Percentiles rank a stretch among this genome's conserved stretches.
Conservation (phyloP, 2,888 invertebrate genomes). For the Drosophila aldrichi region DNA sequence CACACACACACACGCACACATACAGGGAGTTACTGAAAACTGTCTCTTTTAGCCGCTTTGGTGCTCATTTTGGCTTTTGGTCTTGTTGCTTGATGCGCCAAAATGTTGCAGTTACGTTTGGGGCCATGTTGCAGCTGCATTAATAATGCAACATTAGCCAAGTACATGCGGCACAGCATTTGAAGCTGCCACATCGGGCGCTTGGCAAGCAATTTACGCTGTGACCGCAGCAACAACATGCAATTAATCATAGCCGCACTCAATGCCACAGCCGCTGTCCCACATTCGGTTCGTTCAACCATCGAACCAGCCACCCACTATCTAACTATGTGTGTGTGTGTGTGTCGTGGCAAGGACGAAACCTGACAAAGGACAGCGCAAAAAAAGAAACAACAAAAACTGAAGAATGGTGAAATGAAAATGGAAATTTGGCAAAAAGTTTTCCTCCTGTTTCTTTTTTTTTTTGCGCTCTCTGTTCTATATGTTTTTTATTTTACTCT, state of each 20-base stretch:
- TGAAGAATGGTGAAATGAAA: neutral
- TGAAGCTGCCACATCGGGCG: constrained; percentile 53
- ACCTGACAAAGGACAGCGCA: constrained; percentile 30
- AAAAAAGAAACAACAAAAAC: neutral
- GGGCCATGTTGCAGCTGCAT: constrained; percentile 62
- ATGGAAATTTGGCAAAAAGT: constrained; percentile 22
- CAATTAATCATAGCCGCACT: constrained; percentile 67
- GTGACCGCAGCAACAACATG: constrained; percentile 65
- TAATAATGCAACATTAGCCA: constrained; percentile 72
- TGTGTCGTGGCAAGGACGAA: constrained; percentile 41
- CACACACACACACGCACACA: neutral
- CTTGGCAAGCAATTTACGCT: constrained; percentile 64
- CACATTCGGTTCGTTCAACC: constrained; percentile 39
- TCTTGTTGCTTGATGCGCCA: constrained; percentile 31
- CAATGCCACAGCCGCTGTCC: constrained; percentile 48
- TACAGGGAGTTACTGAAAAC: neutral
- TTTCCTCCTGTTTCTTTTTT: neutral
- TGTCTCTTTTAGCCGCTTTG: constrained; percentile 26
- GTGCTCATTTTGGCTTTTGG: constrained; percentile 21
- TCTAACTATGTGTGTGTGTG: neutral
- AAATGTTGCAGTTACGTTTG: constrained; percentile 22
- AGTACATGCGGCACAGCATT: constrained; percentile 25
- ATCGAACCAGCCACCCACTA: constrained; percentile 5
- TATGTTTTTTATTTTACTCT: neutral
- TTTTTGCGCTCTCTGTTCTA: too few relatives aligned